Evolutionary conservation across 2,888 invertebrate genomes (phyloP), one percentile per base, ranked within the genome.

Genomic region (Hedychridium roseum): DNA sequence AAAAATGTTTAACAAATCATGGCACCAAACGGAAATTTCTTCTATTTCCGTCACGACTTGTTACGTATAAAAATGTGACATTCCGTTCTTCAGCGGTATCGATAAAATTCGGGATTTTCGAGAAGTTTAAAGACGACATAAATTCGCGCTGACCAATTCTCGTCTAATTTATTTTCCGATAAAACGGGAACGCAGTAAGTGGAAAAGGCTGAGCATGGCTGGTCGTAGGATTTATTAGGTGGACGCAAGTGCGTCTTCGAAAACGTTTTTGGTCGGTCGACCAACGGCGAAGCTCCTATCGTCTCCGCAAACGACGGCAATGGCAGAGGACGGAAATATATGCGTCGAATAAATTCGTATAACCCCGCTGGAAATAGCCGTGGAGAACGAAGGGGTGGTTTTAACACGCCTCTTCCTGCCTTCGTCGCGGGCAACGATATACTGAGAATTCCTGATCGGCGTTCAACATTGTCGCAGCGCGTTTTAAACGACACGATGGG

Each of bases 221-320:
- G 31, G 61, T 49, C 45, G 51, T 37, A 57, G 44, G 62, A 70
- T 67, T 70, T 70, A 70, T 70, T n/a, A 60, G 65, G 64, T 60
- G n/a, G n/a, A n/a, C 60, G 60, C 66, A 49, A n/a, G 53, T 61
- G 62, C 57, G 61, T 47, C 56, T 56, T 53, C 56, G 45, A 63
- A 60, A 54, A 64, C 47, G 59, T n/a, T n/a, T n/a, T n/a, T 60
- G 43, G 49, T 43, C 30, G 31, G 31, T 15, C 48, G 38, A 32
- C 32, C 27, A 23, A 21, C 27, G 17, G 44, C 9, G 23, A 14
- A 12, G 20, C 23, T 32, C n/a, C n/a, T n/a, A n/a, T n/a, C n/a
- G n/a, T n/a, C n/a, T n/a, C n/a, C n/a, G n/a, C n/a, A 40, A 28
- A 35, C 16, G 23, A 26, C 42, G 43, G 35, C 37, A 28, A 44